Conservation (phyloP, 2,797 vertebrate species). For the Premnoplex brunnescens region DNA sequence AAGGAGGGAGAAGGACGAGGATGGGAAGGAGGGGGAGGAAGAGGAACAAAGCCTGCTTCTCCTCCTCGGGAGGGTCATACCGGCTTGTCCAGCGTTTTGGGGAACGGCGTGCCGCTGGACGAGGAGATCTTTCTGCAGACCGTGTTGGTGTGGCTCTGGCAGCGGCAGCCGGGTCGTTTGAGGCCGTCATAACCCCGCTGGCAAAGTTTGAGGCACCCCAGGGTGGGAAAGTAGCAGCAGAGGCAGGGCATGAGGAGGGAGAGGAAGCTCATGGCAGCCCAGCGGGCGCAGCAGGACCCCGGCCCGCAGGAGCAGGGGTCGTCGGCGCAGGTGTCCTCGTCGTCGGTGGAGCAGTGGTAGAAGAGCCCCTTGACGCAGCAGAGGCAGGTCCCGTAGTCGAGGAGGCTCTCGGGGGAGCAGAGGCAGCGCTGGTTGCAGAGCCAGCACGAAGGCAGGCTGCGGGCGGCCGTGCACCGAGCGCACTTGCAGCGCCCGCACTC, state of each 20-base stretch:
- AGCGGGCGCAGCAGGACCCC: slow-evolving; percentile 88
- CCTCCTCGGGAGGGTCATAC: slow-evolving; percentile 84
- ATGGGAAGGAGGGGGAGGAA: neutral
- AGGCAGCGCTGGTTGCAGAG: slow-evolving; percentile 92
- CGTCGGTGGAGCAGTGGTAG: slow-evolving; percentile 96
- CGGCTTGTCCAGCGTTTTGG: slow-evolving; percentile 91
- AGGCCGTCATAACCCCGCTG: slow-evolving; percentile 88
- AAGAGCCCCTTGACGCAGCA: slow-evolving; percentile 96
- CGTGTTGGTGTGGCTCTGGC: slow-evolving; percentile 93
- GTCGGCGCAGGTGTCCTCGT: slow-evolving; percentile 94
- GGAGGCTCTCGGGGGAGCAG: slow-evolving; percentile 88
- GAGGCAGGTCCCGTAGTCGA: slow-evolving; percentile 93
- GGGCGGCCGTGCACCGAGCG: slow-evolving; percentile 86
- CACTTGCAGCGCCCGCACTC: slow-evolving; percentile 95
- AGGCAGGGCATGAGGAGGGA: slow-evolving; percentile 94
- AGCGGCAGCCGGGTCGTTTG: slow-evolving; percentile 92
- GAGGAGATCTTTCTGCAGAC: slow-evolving; percentile 96
- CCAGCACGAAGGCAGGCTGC: slow-evolving; percentile 92
- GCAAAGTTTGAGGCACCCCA: slow-evolving; percentile 93
- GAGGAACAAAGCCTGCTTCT: slow-evolving; percentile 45
- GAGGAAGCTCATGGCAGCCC: slow-evolving; percentile 90
- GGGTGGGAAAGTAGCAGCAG: slow-evolving; percentile 96
- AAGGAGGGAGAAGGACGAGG: neutral
- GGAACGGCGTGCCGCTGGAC: slow-evolving; percentile 79
- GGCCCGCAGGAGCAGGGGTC: slow-evolving; percentile 91